A percentile compares a stretch with the other conserved stretches of the same genome.
Evolutionary conservation across 2,113 vertebrate species (phyloP).

Genomic region (Neoarius graeffei): DNA sequence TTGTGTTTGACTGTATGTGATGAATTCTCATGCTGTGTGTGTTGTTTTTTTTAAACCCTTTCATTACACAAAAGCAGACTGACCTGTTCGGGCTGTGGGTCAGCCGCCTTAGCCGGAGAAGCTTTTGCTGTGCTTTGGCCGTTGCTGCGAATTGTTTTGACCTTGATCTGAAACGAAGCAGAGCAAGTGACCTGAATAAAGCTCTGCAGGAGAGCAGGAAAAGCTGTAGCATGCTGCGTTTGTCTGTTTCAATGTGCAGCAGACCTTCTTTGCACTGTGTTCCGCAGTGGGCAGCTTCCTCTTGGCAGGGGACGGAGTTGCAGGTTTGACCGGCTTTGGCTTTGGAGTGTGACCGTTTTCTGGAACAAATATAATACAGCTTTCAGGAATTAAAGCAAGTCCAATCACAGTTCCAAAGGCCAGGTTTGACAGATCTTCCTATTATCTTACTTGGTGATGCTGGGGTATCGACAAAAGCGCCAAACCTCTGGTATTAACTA

Average conservation of each 20-base stretch:
- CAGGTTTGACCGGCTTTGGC: slow-evolving; percentile 66
- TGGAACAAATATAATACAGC: background rate
- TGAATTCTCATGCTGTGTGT: background rate
- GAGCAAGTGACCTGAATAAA: background rate
- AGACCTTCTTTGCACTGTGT: slow-evolving; percentile 75
- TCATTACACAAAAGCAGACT: slow-evolving; percentile 7
- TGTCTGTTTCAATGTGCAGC: background rate
- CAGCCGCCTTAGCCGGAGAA: slow-evolving; percentile 47
- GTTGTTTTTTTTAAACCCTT: background rate
- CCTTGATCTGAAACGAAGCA: slow-evolving; percentile 62
- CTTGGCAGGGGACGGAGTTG: slow-evolving; percentile 69
- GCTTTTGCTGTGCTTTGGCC: slow-evolving; percentile 62
- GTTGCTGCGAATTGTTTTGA: slow-evolving; percentile 67
- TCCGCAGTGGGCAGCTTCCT: slow-evolving; percentile 66
- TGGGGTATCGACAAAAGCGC: background rate
- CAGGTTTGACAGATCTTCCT: background rate
- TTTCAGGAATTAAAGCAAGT: background rate
- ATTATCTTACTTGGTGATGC: background rate
- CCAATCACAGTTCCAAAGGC: background rate
- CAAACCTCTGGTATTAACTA: background rate
- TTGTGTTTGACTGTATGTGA: background rate
- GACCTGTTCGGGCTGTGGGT: slow-evolving; percentile 68
- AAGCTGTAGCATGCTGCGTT: background rate
- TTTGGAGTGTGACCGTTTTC: slow-evolving; percentile 53
- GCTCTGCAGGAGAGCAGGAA: background rate